Base-by-base conservation (phyloP, 2,888 invertebrate genomes). In the Cephus runcator region DNA sequence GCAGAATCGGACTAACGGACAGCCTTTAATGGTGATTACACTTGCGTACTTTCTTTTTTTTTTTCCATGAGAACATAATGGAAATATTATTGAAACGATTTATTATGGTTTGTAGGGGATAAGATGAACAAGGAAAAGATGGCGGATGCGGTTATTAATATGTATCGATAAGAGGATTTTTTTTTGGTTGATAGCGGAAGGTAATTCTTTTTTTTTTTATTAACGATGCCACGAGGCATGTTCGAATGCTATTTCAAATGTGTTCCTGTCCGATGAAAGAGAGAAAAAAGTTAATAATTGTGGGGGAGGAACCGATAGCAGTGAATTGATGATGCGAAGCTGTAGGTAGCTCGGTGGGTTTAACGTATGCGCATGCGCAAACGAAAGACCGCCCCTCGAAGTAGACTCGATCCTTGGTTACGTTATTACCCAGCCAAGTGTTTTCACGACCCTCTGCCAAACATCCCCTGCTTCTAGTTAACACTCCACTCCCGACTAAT, bases 401-500 rank as follows among this genome's bases (percentile, higher is more conserved):
- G 74, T 69, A 77, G 56, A 81, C 81, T 79, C 82, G 81, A 85
- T 81, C 85, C 88, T 83, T 82, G 85, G 80, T 81, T 81, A 79
- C 82, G 81, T 86, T 85, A 86, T 84, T 83, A 83, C 81, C 82
- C 79, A 81, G 82, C 31, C 31, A 71, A 34, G 71, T 34, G 31
- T 34, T 34, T 35, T 73, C 73, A 75, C 36, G 82, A 86, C 84
- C 86, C 84, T 80, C 82, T 79, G 80, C 80, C 80, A 79, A 78
- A 79, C 82, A 78, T 81, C 81, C 83, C 86, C 85, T 85, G 85
- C 87, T 87, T 82, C 84, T 88, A 89, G 87, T 90, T 89, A 90
- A 90, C 90, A 88, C 89, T 88, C 85, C 86, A 86, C 85, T 87
- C 83, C 84, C 83, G 85, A 88, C 89, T 88, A 90, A 90, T 90